Evolutionary conservation across 2,888 invertebrate species (phyloP).

Genomic region (Drosophila rellima): DNA sequence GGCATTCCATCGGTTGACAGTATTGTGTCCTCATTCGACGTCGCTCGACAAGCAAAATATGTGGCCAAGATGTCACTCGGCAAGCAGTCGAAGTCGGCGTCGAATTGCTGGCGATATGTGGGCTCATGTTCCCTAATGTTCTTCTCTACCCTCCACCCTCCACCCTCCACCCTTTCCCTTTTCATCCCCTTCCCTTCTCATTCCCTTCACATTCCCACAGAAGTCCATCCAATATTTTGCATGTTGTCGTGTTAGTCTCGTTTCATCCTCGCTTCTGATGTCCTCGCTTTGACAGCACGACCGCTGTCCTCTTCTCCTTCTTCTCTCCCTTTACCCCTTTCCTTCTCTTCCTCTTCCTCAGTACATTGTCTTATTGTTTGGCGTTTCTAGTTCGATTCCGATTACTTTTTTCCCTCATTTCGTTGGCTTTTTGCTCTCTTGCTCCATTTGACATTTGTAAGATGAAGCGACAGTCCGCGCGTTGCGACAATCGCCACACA

Average conservation of each 20-base stretch:
- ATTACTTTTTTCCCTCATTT: constrained; percentile 45
- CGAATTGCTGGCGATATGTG: constrained; percentile 48
- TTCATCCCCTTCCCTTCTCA: background rate
- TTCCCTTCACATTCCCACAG: constrained; percentile 9
- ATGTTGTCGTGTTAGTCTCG: constrained; percentile 72
- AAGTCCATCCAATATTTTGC: constrained; percentile 70
- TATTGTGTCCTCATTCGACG: constrained; percentile 76
- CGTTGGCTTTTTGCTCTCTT: constrained; percentile 38
- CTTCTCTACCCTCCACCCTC: constrained; percentile 2
- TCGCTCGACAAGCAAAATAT: constrained; percentile 81
- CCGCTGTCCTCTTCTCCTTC: constrained; percentile 43
- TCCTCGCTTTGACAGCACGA: constrained; percentile 66
- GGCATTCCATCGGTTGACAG: constrained; percentile 78
- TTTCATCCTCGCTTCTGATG: constrained; percentile 61
- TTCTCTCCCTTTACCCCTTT: background rate
- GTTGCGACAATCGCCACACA: constrained; percentile 80
- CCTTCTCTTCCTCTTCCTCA: background rate
- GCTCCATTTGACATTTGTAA: constrained; percentile 65
- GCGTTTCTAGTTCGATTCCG: constrained; percentile 43
- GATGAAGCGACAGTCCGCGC: constrained; percentile 73
- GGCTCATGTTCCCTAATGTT: constrained; percentile 59
- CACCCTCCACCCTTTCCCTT: no score
- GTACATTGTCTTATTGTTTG: constrained; percentile 71
- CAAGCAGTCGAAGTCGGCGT: constrained; percentile 31
- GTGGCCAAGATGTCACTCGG: constrained; percentile 79